phyloP scores from a whole-genome alignment of 30 jellyfish, hydroid and myxozoan species.

The Turritopsis dohrnii region DNA sequence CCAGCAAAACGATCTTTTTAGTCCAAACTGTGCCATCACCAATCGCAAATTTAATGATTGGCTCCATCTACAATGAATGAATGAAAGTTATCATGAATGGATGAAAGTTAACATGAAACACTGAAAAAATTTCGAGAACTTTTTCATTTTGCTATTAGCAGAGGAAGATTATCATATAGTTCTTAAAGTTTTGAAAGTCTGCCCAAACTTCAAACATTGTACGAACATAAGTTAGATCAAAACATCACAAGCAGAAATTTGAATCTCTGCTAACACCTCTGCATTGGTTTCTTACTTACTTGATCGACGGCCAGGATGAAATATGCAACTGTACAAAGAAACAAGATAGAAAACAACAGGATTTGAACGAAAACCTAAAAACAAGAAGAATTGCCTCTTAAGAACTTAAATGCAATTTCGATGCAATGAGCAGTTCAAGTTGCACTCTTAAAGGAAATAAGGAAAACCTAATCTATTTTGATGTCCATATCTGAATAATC shows the following conservation, averaged over 20 bases:
- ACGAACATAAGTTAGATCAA: no score
- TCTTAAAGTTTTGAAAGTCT: no score
- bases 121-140: no score
- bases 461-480: no score
- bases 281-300: constrained; percentile 41
- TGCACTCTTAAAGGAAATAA: no score
- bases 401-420: not conserved
- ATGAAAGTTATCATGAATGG: not conserved
- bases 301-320: constrained; percentile 75
- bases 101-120: not conserved
- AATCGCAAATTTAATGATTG: constrained; percentile 47
- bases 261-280: not conserved
- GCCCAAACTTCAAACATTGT: no score
- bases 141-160: no score
- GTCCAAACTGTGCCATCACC: constrained; percentile 70
- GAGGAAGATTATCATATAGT: no score
- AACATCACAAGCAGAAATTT: not conserved
- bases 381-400: not conserved
- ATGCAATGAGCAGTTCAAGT: no score
- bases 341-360: constrained; percentile 55
- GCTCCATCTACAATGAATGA: constrained; percentile 51
- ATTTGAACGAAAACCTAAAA: constrained; percentile 66
- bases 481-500: no score
- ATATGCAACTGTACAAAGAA: constrained; percentile 74
- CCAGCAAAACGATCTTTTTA: constrained; percentile 45